A percentile compares a stretch with the other conserved stretches of the same genome.
Evolutionary conservation across 2,113 vertebrate species (phyloP).

Genomic region (Odontesthes bonariensis): DNA sequence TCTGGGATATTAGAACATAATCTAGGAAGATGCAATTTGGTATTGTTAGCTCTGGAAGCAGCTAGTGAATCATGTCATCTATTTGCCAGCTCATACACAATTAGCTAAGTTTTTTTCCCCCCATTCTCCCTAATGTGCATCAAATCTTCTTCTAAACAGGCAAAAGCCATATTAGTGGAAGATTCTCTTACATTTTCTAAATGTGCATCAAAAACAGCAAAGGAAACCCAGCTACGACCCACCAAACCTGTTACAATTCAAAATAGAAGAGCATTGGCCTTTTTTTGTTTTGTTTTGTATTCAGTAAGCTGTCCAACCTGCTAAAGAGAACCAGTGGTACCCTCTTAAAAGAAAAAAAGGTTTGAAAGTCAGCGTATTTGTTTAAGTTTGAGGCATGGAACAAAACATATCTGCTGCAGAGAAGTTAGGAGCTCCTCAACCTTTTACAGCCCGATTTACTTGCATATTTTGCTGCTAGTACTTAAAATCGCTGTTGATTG

Average conservation of each 20-base stretch:
- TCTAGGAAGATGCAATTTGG: too few relatives aligned
- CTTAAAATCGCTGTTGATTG: slow-evolving; percentile 48
- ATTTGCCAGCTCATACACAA: too few relatives aligned
- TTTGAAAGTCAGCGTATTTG: too few relatives aligned
- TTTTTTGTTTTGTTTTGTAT: slow-evolving; percentile 8
- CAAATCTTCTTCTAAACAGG: too few relatives aligned
- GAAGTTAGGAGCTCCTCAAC: slow-evolving; percentile 35
- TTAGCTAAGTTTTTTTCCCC: too few relatives aligned
- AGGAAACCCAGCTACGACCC: neutral
- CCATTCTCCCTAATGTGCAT: too few relatives aligned
- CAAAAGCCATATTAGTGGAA: too few relatives aligned
- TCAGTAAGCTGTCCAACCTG: slow-evolving; percentile 34
- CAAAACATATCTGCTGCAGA: slow-evolving; percentile 49
- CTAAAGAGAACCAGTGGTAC: slow-evolving; percentile 25
- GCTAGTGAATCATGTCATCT: too few relatives aligned
- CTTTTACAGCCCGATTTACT: slow-evolving; percentile 45
- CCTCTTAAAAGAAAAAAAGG: too few relatives aligned
- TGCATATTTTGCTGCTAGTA: slow-evolving; percentile 50
- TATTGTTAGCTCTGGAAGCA: too few relatives aligned
- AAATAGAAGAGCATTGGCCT: slow-evolving; percentile 17
- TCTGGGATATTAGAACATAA: neutral
- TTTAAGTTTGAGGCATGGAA: slow-evolving; percentile 38
- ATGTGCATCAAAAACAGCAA: neutral
- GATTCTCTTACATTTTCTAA: neutral
- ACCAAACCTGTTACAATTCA: neutral